These are phyloP conservation scores for Vespertilio murinus DNA, from an alignment of 2,797 vertebrate genomes.

Conservation along the genomic window DNA sequence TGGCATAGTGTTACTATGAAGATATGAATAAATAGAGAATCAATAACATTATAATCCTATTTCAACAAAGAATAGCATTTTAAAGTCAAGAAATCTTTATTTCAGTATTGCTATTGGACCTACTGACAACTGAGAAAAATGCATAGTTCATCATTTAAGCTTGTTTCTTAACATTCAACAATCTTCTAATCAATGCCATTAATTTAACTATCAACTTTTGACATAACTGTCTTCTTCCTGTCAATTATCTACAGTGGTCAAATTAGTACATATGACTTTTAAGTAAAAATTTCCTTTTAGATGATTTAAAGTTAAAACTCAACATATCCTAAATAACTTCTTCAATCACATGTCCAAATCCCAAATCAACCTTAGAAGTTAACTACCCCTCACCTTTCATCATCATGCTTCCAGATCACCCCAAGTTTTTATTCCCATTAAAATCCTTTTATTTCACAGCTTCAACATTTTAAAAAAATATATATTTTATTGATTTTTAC, in stretches of 20 bases:
- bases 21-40: background rate
- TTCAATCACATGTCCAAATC: background rate
- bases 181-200: background rate
- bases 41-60: background rate
- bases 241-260: background rate
- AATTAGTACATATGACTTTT: background rate
- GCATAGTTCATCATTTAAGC: background rate
- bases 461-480: background rate
- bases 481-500: no score
- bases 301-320: background rate
- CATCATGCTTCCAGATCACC: background rate
- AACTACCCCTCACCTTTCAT: background rate
- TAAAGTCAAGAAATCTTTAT: background rate
- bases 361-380: background rate
- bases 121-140: background rate
- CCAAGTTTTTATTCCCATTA: background rate
- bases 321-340: background rate
- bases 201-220: background rate
- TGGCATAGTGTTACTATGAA: background rate
- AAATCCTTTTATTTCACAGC: background rate
- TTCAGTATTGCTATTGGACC: background rate
- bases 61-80: background rate
- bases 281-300: background rate
- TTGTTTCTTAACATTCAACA: background rate
- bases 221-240: background rate